Evolutionary conservation across 1,140 invertebrate species (phyloP), one percentile per base, ranked within the genome.

Genomic region (Periplaneta americana): DNA sequence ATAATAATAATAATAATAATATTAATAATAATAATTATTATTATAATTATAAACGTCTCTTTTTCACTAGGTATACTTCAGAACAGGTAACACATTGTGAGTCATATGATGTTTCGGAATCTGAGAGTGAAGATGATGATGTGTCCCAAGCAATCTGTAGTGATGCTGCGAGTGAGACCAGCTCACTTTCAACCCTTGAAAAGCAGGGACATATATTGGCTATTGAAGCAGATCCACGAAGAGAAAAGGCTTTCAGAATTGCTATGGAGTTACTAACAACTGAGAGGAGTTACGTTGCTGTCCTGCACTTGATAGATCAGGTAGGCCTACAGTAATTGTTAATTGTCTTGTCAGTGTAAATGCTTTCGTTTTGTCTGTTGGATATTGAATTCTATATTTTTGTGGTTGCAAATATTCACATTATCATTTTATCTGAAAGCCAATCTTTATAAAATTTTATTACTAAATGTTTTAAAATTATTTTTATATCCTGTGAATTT

Each of bases 221-320:
- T 0, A 82, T 78, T 22, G 83, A 83, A 74, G 80, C 81, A 75
- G 84, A 86, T 79, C 83, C 83, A 79, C 83, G 81, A 74, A 84
- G 85, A 80, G 84, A 85, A 37, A 84, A 84, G 75, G 85, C 89
- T n/a, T 86, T 88, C 37, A 86, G 87, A 83, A 89, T 91, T 34
- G 90, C 89, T 18, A 82, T 86, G 31, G 91, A 92, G 82, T 84
- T 92, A 28, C 84, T 91, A 28, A 87, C 87, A 9, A 91, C 91
- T 13, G 91, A 92, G 84, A 84, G 87, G 82, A 88, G 88, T 9
- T 92, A 92, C 84, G 91, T 91, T 4, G 83, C 84, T 31, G 87
- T 89, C 36, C 86, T 92, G 5, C 87, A 90, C 80, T 87, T 92
- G 2, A 86, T 92, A 78, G 90, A 91, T 84, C 90, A 91, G 87